Evolutionary conservation across 2,113 vertebrate genomes (phyloP).

Genomic region (Sus scrofa): T2T-Sscrofa CM000816.6:73086501-73087000

Average conservation of each 20-base stretch:
- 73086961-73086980: neutral
- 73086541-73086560: conserved; percentile 7
- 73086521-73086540: neutral
- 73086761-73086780: neutral
- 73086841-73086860: neutral
- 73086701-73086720: neutral
- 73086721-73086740: neutral
- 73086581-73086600: neutral
- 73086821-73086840: neutral
- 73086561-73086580: neutral
- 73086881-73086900: neutral
- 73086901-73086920: neutral
- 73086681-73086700: neutral
- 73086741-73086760: neutral
- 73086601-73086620: neutral
- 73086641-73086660: neutral
- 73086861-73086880: neutral
- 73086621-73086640: neutral
- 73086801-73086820: neutral
- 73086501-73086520: neutral
- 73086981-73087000: neutral
- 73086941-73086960: neutral
- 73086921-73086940: neutral
- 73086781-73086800: neutral
- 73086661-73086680: neutral